A percentile compares a stretch with the other conserved stretches of the same genome.
Conservation (phyloP, 2,113 vertebrate species). For the Laticauda colubrina region DNA sequence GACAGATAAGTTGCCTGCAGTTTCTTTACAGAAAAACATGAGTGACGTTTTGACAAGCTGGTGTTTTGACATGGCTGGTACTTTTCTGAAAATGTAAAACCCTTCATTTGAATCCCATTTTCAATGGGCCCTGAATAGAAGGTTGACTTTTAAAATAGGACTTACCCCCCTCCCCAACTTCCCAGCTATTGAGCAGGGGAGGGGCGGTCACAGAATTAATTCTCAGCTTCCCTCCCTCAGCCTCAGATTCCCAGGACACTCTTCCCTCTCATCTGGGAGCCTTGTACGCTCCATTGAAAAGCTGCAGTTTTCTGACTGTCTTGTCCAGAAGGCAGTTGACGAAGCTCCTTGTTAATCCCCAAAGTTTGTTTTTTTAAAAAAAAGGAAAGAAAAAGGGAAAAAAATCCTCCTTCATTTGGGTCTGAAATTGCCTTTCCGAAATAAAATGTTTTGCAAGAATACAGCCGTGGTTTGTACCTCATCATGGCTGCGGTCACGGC, state of each 20-base stretch:
- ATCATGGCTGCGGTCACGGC: background rate
- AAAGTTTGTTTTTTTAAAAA: background rate
- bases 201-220: background rate
- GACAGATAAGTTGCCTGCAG: slow-evolving; percentile 35
- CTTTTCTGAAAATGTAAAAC: slow-evolving; percentile 59
- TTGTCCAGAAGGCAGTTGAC: background rate
- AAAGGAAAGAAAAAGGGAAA: background rate
- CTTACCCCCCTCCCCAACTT: background rate
- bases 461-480: background rate
- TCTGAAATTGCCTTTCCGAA: background rate
- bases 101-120: slow-evolving; percentile 64
- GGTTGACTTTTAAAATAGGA: slow-evolving; percentile 24
- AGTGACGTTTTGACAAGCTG: slow-evolving; percentile 63
- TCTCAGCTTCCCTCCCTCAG: background rate
- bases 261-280: background rate
- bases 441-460: too few relatives aligned
- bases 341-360: background rate
- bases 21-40: slow-evolving; percentile 50
- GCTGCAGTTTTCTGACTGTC: background rate
- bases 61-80: slow-evolving; percentile 40
- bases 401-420: background rate
- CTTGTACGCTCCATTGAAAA: background rate
- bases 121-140: slow-evolving; percentile 39
- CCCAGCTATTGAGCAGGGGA: background rate
- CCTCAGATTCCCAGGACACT: background rate